phyloP scores from a whole-genome alignment of 2,888 invertebrate genomes.

The Hypselothyrea guttata region DNA sequence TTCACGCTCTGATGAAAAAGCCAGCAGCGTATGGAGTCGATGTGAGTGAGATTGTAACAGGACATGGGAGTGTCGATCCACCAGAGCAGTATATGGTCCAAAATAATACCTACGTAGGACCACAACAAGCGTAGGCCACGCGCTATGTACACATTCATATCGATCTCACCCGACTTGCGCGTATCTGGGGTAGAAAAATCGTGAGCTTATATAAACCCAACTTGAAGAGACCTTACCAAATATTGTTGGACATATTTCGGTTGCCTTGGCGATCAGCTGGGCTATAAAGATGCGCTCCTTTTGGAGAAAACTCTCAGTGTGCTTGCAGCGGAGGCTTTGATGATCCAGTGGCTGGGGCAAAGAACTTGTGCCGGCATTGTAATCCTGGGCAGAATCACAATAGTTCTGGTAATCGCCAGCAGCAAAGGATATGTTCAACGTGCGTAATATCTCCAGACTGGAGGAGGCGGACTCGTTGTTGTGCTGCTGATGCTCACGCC shows the following conservation, averaged over 20 bases:
- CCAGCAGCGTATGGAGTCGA: constrained; percentile 79
- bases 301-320: constrained; percentile 71
- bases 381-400: constrained; percentile 64
- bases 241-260: constrained; percentile 75
- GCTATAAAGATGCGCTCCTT: constrained; percentile 73
- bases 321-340: constrained; percentile 65
- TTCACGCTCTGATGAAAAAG: constrained; percentile 70
- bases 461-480: constrained; percentile 78
- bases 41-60: constrained; percentile 81
- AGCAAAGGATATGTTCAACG: constrained; percentile 77
- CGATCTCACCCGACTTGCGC: constrained; percentile 53
- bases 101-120: constrained; percentile 90
- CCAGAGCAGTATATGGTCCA: constrained; percentile 92
- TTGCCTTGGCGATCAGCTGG: constrained; percentile 75
- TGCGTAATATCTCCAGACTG: constrained; percentile 80
- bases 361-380: constrained; percentile 35
- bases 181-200: constrained; percentile 24
- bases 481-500: constrained; percentile 69
- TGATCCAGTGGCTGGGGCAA: constrained; percentile 26
- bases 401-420: constrained; percentile 73
- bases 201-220: background rate
- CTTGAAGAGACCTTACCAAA: constrained; percentile 59
- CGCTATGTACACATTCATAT: constrained; percentile 74
- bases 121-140: constrained; percentile 84
- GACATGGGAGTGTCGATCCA: constrained; percentile 90